phyloP scores from a whole-genome alignment of 2,888 invertebrate species.

The Plusia festucae region DNA sequence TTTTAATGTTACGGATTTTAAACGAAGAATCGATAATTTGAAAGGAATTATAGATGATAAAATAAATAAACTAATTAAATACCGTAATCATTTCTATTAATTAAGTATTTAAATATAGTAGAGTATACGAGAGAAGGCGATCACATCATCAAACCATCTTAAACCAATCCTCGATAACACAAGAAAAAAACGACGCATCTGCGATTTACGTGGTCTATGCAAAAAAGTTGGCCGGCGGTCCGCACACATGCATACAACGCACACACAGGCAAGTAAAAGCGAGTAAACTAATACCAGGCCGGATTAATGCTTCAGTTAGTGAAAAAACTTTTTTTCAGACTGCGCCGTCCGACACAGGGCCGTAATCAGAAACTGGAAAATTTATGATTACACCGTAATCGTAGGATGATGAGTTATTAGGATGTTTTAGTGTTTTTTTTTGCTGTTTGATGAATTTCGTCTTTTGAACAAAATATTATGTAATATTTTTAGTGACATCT shows the following conservation, averaged over 20 bases:
- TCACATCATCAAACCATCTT: slow-evolving; percentile 9
- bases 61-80: too few species aligned
- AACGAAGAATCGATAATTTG: too few species aligned
- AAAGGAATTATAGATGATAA: too few species aligned
- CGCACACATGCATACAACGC: slow-evolving; percentile 75
- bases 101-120: too few species aligned
- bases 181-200: slow-evolving; percentile 62
- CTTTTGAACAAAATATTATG: neutral
- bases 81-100: too few species aligned
- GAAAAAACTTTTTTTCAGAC: slow-evolving; percentile 89
- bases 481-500: too few species aligned
- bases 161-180: slow-evolving; percentile 7
- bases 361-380: slow-evolving; percentile 70
- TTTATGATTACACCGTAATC: slow-evolving; percentile 60
- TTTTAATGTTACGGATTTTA: too few species aligned
- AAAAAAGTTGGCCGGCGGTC: slow-evolving; percentile 83
- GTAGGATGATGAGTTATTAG: slow-evolving; percentile 21
- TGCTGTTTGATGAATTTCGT: too few species aligned
- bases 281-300: slow-evolving; percentile 89
- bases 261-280: slow-evolving; percentile 82
- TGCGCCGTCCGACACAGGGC: slow-evolving; percentile 86
- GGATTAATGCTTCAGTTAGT: slow-evolving; percentile 90
- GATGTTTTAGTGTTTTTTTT: neutral
- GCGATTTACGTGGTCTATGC: slow-evolving; percentile 77
- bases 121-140: neutral